Evolutionary conservation across 1,140 invertebrate species (phyloP).

Genomic region (Drosophila jambulina): DNA sequence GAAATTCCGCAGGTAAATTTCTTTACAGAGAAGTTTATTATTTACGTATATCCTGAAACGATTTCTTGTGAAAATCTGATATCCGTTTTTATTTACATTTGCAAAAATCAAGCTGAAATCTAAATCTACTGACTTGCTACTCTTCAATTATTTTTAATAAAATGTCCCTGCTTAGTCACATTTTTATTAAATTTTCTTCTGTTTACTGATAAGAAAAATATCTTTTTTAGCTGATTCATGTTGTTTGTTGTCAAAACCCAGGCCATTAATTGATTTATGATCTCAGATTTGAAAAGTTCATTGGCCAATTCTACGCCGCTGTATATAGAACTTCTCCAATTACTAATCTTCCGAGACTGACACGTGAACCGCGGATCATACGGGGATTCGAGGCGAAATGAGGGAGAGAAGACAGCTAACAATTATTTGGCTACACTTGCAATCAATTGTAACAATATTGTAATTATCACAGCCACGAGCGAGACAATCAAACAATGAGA

Average conservation of each 20-base stretch:
- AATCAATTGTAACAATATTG: slow-evolving; percentile 60
- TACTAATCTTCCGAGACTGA: slow-evolving; percentile 13
- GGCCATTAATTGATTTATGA: slow-evolving; percentile 29
- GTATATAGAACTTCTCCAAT: not conserved
- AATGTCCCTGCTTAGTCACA: too few species aligned
- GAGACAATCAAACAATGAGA: slow-evolving; percentile 31
- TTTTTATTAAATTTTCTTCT: not conserved
- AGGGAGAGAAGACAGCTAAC: slow-evolving; percentile 23
- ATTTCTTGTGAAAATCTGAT: slow-evolving; percentile 5
- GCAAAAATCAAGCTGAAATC: not conserved
- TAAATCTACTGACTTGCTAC: too few species aligned
- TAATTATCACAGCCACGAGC: slow-evolving; percentile 47
- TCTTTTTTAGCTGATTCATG: not conserved
- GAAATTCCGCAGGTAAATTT: slow-evolving; percentile 25
- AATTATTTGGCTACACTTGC: slow-evolving; percentile 63
- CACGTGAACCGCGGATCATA: slow-evolving; percentile 34
- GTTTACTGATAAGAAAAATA: slow-evolving; percentile 7
- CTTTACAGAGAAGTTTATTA: not conserved
- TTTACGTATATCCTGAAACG: slow-evolving; percentile 15
- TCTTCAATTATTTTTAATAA: not conserved
- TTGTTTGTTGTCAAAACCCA: slow-evolving; percentile 25
- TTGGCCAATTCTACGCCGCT: slow-evolving; percentile 30
- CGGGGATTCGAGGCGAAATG: not conserved
- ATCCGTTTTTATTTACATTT: not conserved
- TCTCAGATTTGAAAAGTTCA: slow-evolving; percentile 27